These are phyloP conservation scores for Gambusia yucatana DNA, from an alignment of 2,797 vertebrate species.

Conservation along the genomic window DNA sequence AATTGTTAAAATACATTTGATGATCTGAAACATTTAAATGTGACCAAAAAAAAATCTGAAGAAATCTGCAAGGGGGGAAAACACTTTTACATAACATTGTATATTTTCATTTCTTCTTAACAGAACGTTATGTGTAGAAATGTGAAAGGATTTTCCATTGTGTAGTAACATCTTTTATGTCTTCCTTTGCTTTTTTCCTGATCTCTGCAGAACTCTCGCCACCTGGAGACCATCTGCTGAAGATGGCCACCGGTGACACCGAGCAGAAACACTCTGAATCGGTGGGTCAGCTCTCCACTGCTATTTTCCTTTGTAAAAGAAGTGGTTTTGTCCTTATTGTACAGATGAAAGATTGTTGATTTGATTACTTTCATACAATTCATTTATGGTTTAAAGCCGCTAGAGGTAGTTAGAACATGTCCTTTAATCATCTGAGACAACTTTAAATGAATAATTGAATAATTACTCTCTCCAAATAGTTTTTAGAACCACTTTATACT, in stretches of 20 bases:
- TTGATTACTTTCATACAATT: background rate
- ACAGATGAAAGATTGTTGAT: background rate
- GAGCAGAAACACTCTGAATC: constrained; percentile 51
- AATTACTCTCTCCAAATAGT: background rate
- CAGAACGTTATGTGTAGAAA: background rate
- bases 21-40: background rate
- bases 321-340: background rate
- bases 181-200: background rate
- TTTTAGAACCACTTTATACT: background rate
- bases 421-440: background rate
- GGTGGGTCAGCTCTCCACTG: constrained; percentile 50
- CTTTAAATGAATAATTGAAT: background rate
- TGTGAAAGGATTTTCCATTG: background rate
- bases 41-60: background rate
- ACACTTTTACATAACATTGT: background rate
- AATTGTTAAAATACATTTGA: background rate
- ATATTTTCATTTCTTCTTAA: background rate
- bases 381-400: too few relatives aligned
- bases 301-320: background rate
- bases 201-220: constrained; percentile 78
- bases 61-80: background rate
- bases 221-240: constrained; percentile 87
- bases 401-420: background rate
- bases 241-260: constrained; percentile 37
- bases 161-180: constrained; percentile 11